Evolutionary conservation across 2,888 invertebrate species (phyloP).

Genomic region (Drosophila nr. perissopoda): DNA sequence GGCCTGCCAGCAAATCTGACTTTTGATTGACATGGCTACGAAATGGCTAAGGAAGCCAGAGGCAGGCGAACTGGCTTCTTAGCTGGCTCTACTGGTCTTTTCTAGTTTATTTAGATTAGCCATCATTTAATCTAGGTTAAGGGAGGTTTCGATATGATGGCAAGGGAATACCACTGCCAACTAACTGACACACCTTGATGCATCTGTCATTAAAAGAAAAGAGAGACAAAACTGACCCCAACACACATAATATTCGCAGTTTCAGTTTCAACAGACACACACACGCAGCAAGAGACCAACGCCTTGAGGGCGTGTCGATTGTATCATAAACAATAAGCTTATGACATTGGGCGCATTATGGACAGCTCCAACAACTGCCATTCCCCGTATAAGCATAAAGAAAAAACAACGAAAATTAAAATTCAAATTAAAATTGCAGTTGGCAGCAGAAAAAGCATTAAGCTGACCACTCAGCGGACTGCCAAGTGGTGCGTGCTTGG

Average conservation of each 20-base stretch:
- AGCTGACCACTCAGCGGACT: conserved; percentile 35
- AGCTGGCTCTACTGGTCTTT: not conserved
- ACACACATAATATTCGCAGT: conserved; percentile 1
- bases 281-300: conserved; percentile 20
- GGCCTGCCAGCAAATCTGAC: not conserved
- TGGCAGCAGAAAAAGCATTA: conserved; percentile 23
- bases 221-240: conserved; percentile 9
- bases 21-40: not conserved
- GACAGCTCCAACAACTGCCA: conserved; percentile 12
- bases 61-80: not conserved
- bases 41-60: not conserved
- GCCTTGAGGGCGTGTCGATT: conserved; percentile 59
- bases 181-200: conserved; percentile 18
- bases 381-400: conserved; percentile 33
- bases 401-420: conserved; percentile 6
- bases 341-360: conserved; percentile 64
- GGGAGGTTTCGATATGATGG: not conserved
- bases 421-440: conserved; percentile 52
- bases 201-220: conserved; percentile 14
- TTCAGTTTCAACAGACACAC: not conserved
- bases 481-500: conserved; percentile 56
- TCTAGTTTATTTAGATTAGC: not conserved
- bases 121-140: not conserved
- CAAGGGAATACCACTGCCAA: not conserved
- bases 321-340: conserved; percentile 51